Conservation (phyloP, 2,797 vertebrate species). For the Steatocranus sp. region DNA sequence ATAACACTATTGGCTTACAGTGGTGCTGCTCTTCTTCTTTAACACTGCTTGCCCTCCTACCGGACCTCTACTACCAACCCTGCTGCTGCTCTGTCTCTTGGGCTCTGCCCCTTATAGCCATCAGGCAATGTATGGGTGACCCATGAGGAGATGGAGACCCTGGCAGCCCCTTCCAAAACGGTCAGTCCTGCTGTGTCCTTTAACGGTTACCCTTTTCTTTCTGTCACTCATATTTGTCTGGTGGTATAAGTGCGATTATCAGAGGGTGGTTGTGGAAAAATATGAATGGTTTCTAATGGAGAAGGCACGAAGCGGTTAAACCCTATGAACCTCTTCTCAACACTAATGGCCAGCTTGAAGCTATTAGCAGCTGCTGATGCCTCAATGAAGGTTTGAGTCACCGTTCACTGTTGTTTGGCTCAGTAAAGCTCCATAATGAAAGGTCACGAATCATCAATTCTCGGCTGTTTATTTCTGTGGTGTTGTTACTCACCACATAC, state of each 20-base stretch:
- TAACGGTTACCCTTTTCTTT: slow-evolving; percentile 2
- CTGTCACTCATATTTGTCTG: neutral
- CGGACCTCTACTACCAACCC: slow-evolving; percentile 76
- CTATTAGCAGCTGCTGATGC: neutral
- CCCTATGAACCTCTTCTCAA: neutral
- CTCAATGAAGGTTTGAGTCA: neutral
- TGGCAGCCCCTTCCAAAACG: slow-evolving; percentile 94
- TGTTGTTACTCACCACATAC: neutral
- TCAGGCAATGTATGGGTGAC: slow-evolving; percentile 99
- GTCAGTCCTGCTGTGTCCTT: slow-evolving; percentile 79
- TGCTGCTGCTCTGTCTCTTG: slow-evolving; percentile 71
- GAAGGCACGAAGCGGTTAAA: neutral
- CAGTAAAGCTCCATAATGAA: neutral
- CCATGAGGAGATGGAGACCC: slow-evolving; percentile 98
- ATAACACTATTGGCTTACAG: slow-evolving; percentile 95
- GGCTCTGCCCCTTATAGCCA: slow-evolving; percentile 80
- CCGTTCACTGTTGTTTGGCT: neutral
- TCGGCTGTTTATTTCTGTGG: neutral
- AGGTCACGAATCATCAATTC: neutral
- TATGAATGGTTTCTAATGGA: neutral
- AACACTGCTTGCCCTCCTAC: slow-evolving; percentile 89
- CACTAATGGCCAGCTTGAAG: neutral
- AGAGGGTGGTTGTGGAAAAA: neutral
- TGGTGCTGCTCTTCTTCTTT: slow-evolving; percentile 99
- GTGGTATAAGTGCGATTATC: neutral